Percentiles rank a stretch among this genome's conserved stretches.
Conservation (phyloP, 2,888 invertebrate species). For the Aradus depressus region DNA sequence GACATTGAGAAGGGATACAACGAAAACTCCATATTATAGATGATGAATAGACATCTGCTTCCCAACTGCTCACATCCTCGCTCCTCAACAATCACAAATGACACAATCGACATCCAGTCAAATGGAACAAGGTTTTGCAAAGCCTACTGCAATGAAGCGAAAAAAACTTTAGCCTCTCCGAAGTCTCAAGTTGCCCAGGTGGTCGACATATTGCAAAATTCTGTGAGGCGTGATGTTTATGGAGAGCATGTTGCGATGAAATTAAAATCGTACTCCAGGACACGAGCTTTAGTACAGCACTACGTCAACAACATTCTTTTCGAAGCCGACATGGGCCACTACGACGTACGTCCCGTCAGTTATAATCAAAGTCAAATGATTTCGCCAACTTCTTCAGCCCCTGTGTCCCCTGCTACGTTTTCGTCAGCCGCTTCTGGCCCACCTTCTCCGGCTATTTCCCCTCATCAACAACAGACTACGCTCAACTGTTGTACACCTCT, state of each 20-base stretch:
- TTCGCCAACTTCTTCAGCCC: conserved; percentile 13
- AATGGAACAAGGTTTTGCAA: conserved; percentile 10
- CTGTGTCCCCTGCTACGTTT: conserved; percentile 12
- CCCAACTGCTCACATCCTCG: too few species aligned
- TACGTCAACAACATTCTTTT: conserved; percentile 29
- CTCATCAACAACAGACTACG: conserved; percentile 3
- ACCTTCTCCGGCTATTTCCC: conserved; percentile 4
- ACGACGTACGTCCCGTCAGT: conserved; percentile 11
- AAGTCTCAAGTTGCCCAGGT: conserved; percentile 13
- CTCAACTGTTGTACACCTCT: conserved; percentile 4
- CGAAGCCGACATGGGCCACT: conserved; percentile 30
- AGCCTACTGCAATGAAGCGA: conserved; percentile 14
- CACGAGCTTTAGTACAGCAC: conserved; percentile 28
- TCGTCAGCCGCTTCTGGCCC: neutral
- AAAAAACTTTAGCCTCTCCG: conserved; percentile 9
- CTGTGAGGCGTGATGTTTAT: conserved; percentile 21
- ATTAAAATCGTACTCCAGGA: conserved; percentile 25
- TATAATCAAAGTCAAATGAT: conserved; percentile 10
- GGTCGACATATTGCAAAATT: conserved; percentile 13
- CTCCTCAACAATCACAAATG: conserved; percentile 13
- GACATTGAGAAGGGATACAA: too few species aligned
- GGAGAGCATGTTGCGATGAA: conserved; percentile 29
- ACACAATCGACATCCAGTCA: conserved; percentile 13
- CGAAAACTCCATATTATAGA: too few species aligned
- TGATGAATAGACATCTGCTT: too few species aligned